These are phyloP conservation scores for Mormyrops boulengeri DNA, from an alignment of 2,797 vertebrate species.

Conservation along the genomic window DNA sequence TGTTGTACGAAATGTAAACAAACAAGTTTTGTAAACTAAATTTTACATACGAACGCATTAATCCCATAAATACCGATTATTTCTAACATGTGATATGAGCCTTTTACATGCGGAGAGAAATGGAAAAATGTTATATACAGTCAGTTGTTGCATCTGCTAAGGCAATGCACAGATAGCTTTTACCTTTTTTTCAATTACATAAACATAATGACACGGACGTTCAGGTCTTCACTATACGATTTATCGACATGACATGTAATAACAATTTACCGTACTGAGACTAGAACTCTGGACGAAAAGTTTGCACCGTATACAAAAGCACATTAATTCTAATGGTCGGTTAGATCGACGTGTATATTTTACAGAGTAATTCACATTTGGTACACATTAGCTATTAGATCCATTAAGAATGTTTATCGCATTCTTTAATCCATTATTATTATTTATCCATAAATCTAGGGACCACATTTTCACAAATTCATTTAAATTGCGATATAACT, in stretches of 20 bases:
- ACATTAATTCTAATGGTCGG: slow-evolving; percentile 99
- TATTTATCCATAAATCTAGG: slow-evolving; percentile 85
- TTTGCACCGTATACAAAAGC: slow-evolving; percentile 99
- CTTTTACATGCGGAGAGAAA: slow-evolving; percentile 99
- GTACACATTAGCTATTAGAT: slow-evolving; percentile 99
- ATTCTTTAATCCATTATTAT: slow-evolving; percentile 68
- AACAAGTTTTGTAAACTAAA: slow-evolving; percentile 99
- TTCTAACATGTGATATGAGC: slow-evolving; percentile 96
- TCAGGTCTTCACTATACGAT: slow-evolving; percentile 99
- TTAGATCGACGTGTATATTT: slow-evolving; percentile 98
- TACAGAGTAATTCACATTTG: slow-evolving; percentile 99
- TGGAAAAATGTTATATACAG: slow-evolving; percentile 93
- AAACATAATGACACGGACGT: slow-evolving; percentile 99
- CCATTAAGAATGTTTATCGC: slow-evolving; percentile 94
- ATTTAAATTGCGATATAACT: slow-evolving; percentile 88
- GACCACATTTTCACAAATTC: slow-evolving; percentile 90
- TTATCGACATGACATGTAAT: slow-evolving; percentile 99
- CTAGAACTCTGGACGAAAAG: slow-evolving; percentile 97
- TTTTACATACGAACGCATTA: slow-evolving; percentile 98
- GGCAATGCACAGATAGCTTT: slow-evolving; percentile 91
- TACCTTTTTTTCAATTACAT: slow-evolving; percentile 98
- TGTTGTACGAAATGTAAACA: slow-evolving; percentile 99
- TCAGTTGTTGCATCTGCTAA: slow-evolving; percentile 86
- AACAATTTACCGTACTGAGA: slow-evolving; percentile 99
- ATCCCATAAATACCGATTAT: slow-evolving; percentile 99